Conservation (phyloP, 2,113 vertebrate genomes). For the Columba livia region DNA sequence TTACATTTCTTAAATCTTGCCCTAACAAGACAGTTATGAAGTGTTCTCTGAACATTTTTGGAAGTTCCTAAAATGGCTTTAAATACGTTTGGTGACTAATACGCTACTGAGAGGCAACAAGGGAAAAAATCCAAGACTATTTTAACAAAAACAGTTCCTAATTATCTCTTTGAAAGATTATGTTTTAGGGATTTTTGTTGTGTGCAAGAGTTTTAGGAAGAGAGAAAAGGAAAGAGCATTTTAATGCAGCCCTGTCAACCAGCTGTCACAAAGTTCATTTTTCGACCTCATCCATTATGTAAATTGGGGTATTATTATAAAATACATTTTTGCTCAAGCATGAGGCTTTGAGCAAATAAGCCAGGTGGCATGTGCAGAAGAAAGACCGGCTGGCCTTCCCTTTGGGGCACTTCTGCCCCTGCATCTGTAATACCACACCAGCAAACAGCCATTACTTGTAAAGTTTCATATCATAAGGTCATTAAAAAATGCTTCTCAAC, state of each 20-base stretch:
- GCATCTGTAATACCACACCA: neutral
- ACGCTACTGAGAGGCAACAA: neutral
- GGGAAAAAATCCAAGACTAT: neutral
- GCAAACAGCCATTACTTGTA: neutral
- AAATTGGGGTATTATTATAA: conserved; percentile 38
- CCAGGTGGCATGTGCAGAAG: neutral
- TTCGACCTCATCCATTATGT: conserved; percentile 46
- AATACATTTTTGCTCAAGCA: conserved; percentile 1
- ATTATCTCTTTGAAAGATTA: neutral
- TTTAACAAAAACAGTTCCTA: conserved; percentile 6
- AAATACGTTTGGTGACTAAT: neutral
- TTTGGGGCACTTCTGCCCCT: conserved; percentile 16
- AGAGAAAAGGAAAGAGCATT: neutral
- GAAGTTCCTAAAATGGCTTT: neutral
- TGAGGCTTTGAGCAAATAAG: conserved; percentile 27
- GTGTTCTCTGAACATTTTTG: neutral
- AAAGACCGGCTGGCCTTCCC: neutral
- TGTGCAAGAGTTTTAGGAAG: neutral
- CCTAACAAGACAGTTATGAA: neutral
- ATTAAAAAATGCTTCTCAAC: neutral
- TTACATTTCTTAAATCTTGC: neutral
- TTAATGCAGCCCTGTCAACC: conserved; percentile 43
- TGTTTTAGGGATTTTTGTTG: conserved; percentile 3
- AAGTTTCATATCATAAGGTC: neutral
- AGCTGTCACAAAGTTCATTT: conserved; percentile 22